Conservation (phyloP, 2,888 invertebrate genomes). For the Notocelia uddmanniana region DNA sequence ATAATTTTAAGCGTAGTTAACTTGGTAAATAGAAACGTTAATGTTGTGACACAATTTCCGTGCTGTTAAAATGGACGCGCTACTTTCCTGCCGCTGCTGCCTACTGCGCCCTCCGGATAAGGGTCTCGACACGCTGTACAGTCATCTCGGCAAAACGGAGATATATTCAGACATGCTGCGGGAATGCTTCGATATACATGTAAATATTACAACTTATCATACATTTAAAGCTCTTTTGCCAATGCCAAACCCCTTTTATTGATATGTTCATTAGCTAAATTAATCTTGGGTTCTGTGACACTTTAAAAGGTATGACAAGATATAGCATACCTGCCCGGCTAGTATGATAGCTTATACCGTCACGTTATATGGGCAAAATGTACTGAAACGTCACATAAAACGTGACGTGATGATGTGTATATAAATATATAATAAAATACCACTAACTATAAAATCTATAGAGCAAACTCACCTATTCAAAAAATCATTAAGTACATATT, state of each 20-base stretch:
- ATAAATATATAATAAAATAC: no score
- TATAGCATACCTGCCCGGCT: no score
- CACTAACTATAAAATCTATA: no score
- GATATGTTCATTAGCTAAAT: no score
- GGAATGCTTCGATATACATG: conserved; percentile 78
- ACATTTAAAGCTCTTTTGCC: background rate
- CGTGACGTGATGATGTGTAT: no score
- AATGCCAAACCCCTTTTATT: background rate
- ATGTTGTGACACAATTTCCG: background rate
- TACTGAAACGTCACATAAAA: no score
- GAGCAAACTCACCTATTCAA: no score
- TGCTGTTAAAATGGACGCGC: conserved; percentile 58
- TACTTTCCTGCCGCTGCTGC: conserved; percentile 69
- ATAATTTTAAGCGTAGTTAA: background rate
- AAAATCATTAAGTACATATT: no score
- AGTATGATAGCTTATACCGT: no score
- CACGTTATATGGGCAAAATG: no score
- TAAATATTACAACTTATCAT: conserved; percentile 56
- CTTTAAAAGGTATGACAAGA: no score
- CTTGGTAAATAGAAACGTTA: background rate
- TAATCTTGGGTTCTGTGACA: no score
- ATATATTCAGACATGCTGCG: conserved; percentile 74
- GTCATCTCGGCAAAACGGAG: conserved; percentile 66
- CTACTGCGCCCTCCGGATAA: conserved; percentile 71
- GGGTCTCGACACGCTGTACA: conserved; percentile 64